Evolutionary conservation across 2,888 invertebrate genomes (phyloP).

Genomic region (Drosophila infuscata): DNA sequence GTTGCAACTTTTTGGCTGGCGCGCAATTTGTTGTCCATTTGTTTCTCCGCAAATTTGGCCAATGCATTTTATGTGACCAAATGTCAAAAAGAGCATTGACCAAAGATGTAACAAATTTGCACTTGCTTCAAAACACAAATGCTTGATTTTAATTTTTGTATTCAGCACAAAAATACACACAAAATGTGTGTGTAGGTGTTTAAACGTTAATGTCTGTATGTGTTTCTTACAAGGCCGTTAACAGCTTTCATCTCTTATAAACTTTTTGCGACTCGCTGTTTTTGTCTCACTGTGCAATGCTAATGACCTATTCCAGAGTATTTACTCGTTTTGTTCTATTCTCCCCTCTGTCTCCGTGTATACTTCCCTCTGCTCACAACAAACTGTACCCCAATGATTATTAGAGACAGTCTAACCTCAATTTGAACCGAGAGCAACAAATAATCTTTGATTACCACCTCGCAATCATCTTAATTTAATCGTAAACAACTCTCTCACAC

Average conservation of each 20-base stretch:
- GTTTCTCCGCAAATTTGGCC: slow-evolving; percentile 39
- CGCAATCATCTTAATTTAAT: slow-evolving; percentile 77
- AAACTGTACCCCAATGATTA: slow-evolving; percentile 60
- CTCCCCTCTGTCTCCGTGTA: background rate
- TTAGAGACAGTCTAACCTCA: slow-evolving; percentile 65
- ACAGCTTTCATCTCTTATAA: slow-evolving; percentile 25
- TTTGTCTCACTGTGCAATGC: slow-evolving; percentile 46
- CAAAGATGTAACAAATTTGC: slow-evolving; percentile 17
- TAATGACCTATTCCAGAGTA: slow-evolving; percentile 60
- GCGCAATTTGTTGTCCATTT: slow-evolving; percentile 46
- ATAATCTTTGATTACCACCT: slow-evolving; percentile 76
- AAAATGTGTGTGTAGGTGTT: slow-evolving; percentile 1
- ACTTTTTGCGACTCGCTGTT: slow-evolving; percentile 39
- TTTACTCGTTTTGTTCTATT: slow-evolving; percentile 34
- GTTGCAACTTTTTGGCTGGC: slow-evolving; percentile 46
- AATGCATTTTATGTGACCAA: slow-evolving; percentile 12
- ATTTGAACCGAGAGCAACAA: slow-evolving; percentile 75
- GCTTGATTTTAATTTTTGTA: slow-evolving; percentile 13
- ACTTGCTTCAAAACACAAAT: slow-evolving; percentile 17
- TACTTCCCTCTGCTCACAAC: slow-evolving; percentile 28
- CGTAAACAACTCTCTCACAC: slow-evolving; percentile 66
- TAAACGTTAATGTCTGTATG: slow-evolving; percentile 6
- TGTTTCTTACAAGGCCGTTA: slow-evolving; percentile 48
- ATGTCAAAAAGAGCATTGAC: slow-evolving; percentile 14
- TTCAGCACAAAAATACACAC: slow-evolving; percentile 9